phyloP scores from a whole-genome alignment of 2,797 vertebrate genomes.

The Pseudomugil tenellus region DNA sequence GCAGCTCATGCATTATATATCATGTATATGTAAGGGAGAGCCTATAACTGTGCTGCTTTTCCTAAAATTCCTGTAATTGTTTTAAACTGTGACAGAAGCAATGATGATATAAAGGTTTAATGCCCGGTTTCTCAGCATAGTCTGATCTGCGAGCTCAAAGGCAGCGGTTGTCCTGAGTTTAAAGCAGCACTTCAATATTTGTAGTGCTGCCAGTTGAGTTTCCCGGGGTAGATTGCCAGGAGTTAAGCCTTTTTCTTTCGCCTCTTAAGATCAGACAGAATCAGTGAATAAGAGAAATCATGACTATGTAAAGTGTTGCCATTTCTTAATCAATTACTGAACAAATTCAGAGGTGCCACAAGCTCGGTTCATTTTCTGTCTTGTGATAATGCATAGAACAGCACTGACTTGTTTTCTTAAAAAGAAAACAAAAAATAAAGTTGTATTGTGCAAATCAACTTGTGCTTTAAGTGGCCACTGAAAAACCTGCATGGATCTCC shows the following conservation, averaged over 20 bases:
- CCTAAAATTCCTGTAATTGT: slow-evolving; percentile 25
- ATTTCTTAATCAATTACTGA: slow-evolving; percentile 31
- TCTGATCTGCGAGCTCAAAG: slow-evolving; percentile 27
- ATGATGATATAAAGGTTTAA: slow-evolving; percentile 27
- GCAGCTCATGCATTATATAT: slow-evolving; percentile 56
- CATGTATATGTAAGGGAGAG: slow-evolving; percentile 25
- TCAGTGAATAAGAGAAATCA: slow-evolving; percentile 37
- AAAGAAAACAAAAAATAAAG: not conserved
- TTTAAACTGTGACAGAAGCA: slow-evolving; percentile 33
- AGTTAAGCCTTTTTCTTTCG: slow-evolving; percentile 32
- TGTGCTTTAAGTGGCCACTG: not conserved
- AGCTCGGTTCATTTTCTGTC: slow-evolving; percentile 1
- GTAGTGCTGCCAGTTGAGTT: slow-evolving; percentile 26
- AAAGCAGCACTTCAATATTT: slow-evolving; percentile 48
- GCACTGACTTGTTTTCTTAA: not conserved
- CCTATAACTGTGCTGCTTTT: slow-evolving; percentile 27
- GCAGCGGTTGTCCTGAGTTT: slow-evolving; percentile 26
- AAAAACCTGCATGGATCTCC: slow-evolving; percentile 24
- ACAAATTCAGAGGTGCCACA: slow-evolving; percentile 11
- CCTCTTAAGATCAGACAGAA: slow-evolving; percentile 31
- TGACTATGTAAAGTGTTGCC: slow-evolving; percentile 33
- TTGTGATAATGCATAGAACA: slow-evolving; percentile 11
- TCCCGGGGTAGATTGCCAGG: slow-evolving; percentile 6
- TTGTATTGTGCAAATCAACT: not conserved
- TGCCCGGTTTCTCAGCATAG: slow-evolving; percentile 9